These are phyloP conservation scores for Fukomys damarensis DNA, from an alignment of 2,113 vertebrate species.

Conservation along the genomic window DNA sequence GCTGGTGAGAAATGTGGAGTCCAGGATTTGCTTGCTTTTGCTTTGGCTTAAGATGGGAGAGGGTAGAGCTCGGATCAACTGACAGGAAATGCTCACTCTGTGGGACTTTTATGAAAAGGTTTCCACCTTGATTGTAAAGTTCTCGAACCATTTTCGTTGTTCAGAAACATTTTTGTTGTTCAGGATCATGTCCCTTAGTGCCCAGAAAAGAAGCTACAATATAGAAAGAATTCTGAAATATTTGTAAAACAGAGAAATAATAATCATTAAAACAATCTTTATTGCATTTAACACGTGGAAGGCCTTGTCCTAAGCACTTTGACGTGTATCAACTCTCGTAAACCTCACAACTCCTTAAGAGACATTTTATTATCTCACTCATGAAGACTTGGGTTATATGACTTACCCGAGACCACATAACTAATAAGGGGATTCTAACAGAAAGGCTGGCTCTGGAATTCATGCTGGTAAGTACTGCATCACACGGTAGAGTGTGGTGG, in stretches of 20 bases:
- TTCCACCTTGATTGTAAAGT: not conserved
- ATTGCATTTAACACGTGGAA: not conserved
- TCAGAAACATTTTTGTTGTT: not conserved
- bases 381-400: not conserved
- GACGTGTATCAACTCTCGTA: not conserved
- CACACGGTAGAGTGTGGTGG: not conserved
- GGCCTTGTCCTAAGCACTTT: not conserved
- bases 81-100: not conserved
- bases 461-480: not conserved
- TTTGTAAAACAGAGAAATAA: slow-evolving; percentile 10
- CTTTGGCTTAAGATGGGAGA: not conserved
- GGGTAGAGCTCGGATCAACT: not conserved
- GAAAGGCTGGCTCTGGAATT: not conserved
- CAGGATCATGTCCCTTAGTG: not conserved
- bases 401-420: not conserved
- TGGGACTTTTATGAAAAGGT: not conserved
- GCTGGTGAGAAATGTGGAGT: not conserved
- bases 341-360: not conserved
- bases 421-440: not conserved
- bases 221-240: not conserved
- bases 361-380: not conserved
- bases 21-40: not conserved
- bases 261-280: not conserved
- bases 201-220: not conserved
- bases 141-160: not conserved